Evolutionary conservation across 2,113 vertebrate genomes (phyloP), one percentile per base, ranked within the genome.

Genomic region (Garra rufa): DNA sequence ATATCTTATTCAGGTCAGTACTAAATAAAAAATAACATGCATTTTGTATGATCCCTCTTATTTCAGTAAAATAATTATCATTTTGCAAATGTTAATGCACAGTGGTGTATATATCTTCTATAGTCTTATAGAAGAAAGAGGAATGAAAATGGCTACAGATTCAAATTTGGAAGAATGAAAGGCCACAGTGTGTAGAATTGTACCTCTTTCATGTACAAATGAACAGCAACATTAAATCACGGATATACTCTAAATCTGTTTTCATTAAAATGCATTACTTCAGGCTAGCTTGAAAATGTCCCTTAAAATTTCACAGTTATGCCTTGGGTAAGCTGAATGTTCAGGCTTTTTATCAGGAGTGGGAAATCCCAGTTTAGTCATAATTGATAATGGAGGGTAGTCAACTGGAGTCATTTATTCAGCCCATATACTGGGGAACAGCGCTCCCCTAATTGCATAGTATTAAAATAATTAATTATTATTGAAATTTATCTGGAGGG

Each of bases 361-460:
- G 55, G 14, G 76, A 61, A 83, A 30, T 65, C 57, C 43, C 34
- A 44, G 6, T 76, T 41, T 70, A 24, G 46, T 24, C 26, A 44
- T 75, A 48, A 75, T 75, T 75, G 73, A 28, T 84, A 30, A 84
- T 80, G 48, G 41, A 59, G 75, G 75, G 76, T 69, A 84, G 59
- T 65, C 44, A 67, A 30, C n/a, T 78, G 75, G 43, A 69, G 38
- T 70, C 46, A n/a, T 78, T 67, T 80, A 57, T 70, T 78, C 63
- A 34, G 24, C 75, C 65, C 19, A 17, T 70, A 17, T 63, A 59
- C 38, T 59, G 21, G 41, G 77, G 28, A 80, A 61, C 30, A n/a
- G 43, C 83, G 11, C 55, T 28, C 9, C 63, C 13, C 50, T 78
- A 80, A 71, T 80, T 71, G 83, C 69, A 24, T 73, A 48, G 75